These are phyloP conservation scores for Sebastes nivosus DNA, from an alignment of 2,797 vertebrate genomes.

Conservation along the genomic window DNA sequence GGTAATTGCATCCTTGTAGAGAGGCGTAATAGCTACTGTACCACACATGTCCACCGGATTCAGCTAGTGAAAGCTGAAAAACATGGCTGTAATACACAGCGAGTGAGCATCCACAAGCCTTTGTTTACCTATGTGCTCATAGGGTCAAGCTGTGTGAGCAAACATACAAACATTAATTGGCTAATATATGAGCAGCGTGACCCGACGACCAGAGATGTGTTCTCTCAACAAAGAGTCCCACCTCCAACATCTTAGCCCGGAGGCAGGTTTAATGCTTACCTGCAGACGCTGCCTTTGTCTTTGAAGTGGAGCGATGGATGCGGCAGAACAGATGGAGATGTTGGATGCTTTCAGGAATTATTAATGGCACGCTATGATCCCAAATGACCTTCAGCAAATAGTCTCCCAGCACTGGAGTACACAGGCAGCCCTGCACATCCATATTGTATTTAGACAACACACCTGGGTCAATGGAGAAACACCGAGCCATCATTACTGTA, in stretches of 20 bases:
- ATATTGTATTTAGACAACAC: constrained; percentile 82
- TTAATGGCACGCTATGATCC: constrained; percentile 85
- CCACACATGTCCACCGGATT: constrained; percentile 48
- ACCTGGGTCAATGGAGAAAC: constrained; percentile 72
- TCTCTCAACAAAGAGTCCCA: constrained; percentile 61
- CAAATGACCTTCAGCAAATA: constrained; percentile 85
- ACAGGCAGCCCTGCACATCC: constrained; percentile 72
- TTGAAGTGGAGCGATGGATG: constrained; percentile 75
- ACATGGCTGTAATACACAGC: constrained; percentile 18
- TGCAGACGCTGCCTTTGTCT: constrained; percentile 77
- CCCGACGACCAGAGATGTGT: constrained; percentile 57
- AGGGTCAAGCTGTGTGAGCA: constrained; percentile 42
- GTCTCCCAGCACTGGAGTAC: constrained; percentile 71
- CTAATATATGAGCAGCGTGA: constrained; percentile 51
- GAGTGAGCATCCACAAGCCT: background rate
- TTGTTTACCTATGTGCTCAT: constrained; percentile 26
- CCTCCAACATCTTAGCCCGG: constrained; percentile 67
- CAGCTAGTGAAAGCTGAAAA: constrained; percentile 36
- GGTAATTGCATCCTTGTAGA: constrained; percentile 82
- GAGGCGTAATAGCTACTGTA: constrained; percentile 53
- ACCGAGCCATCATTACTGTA: constrained; percentile 67
- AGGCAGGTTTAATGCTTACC: constrained; percentile 71
- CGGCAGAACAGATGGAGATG: constrained; percentile 81
- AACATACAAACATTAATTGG: constrained; percentile 58
- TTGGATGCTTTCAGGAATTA: constrained; percentile 83